A percentile compares a stretch with the other conserved stretches of the same genome.
Evolutionary conservation across 2,888 invertebrate species (phyloP).

Genomic region (Acronicta aceris): DNA sequence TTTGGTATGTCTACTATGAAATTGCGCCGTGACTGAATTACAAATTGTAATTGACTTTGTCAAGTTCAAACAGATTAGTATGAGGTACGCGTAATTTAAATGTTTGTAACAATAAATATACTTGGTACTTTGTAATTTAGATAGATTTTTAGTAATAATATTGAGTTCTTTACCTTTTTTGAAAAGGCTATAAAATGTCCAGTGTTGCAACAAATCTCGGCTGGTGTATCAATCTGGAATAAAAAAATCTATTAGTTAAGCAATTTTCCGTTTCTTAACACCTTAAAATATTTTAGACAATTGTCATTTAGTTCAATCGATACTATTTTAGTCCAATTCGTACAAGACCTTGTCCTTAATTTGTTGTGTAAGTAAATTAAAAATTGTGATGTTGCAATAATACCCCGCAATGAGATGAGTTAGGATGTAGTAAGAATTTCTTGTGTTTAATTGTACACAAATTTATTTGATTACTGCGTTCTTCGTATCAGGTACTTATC

Average conservation of each 20-base stretch:
- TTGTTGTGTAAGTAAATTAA: conserved; percentile 44
- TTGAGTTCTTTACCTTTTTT: conserved; percentile 52
- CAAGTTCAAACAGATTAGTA: conserved; percentile 47
- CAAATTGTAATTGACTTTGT: conserved; percentile 40
- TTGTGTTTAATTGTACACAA: conserved; percentile 30
- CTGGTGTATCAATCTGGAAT: conserved; percentile 63
- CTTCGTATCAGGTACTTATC: conserved; percentile 34
- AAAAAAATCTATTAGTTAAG: conserved; percentile 30
- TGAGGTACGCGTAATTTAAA: conserved; percentile 11
- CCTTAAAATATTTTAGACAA: conserved; percentile 14
- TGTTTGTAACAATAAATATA: conserved; percentile 3
- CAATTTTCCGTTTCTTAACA: not conserved
- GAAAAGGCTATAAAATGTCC: conserved; percentile 63
- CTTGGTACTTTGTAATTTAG: not conserved
- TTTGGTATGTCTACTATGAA: conserved; percentile 39
- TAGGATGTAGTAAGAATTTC: conserved; percentile 43
- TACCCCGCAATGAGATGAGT: conserved; percentile 18
- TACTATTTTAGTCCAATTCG: conserved; percentile 49
- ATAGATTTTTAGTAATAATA: not conserved
- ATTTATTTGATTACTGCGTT: conserved; percentile 43
- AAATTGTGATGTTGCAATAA: conserved; percentile 29
- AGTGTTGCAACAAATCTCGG: conserved; percentile 53
- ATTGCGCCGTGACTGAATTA: conserved; percentile 44
- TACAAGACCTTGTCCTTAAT: conserved; percentile 65
- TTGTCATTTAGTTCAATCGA: conserved; percentile 40